Base-by-base conservation (phyloP, 2,113 vertebrate genomes). In the Micronycteris hirsuta region DNA sequence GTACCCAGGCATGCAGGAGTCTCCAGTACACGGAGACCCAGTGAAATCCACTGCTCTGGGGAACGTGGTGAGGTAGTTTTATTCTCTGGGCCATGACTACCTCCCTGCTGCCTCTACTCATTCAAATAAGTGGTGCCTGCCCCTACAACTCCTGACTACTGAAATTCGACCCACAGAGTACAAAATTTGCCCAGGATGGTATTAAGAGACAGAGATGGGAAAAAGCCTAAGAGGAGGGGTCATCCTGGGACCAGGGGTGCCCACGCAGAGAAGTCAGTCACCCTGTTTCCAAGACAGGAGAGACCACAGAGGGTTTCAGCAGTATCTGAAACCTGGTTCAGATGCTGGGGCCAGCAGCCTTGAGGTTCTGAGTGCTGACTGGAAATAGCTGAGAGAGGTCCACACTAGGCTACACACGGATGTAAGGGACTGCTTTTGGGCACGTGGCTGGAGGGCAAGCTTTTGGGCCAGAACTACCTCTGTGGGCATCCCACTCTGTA, bases 301-400 rank as follows among this genome's bases (percentile, higher is more conserved):
- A 93, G 76, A 95, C 88, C 94, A 96, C 76, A 81, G 77, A 33
- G 93, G 94, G 49, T 90, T 89, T 92, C 85, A 93, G 36, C 58
- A 97, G 78, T 77, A 92, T 95, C 85, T 97, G 87, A 96, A 96
- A 95, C 89, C 94, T 96, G 74, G 87, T 95, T 97, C 89, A 95
- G 92, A 96, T 74, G 96, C 86, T 85, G 81, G 41, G 88, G 73
- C 93, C 85, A 97, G 96, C 93, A 96, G 96, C 81, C 90, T 85
- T 1, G 17, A 86, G 78, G 68, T 96, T 63, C 38, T 43, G 36
- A 95, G 36, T 63, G 54, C 90, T 91, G 52, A 73, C 54, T 67
- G 38, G 78, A 80, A 43, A 82, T 7, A 96, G 85, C 65, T 96
- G 81, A 94, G 61, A 93, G 41, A 90, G 36, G 81, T 56, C 61